phyloP scores from a whole-genome alignment of 2,888 invertebrate species.

The Pollenia griseotomentosa region DNA sequence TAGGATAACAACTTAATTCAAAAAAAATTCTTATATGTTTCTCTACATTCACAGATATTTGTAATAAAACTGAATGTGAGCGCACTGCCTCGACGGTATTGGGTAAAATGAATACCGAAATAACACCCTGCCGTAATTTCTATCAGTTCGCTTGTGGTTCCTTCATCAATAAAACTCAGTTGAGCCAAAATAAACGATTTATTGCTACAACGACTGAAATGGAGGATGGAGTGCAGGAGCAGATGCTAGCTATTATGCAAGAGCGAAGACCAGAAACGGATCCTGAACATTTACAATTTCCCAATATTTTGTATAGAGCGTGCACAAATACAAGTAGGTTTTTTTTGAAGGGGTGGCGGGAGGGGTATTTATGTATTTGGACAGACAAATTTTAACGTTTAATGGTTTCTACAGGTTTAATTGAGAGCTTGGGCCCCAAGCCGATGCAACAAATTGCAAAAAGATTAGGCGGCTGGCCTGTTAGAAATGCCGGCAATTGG shows the following conservation, averaged over 20 bases:
- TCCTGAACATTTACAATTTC: slow-evolving; percentile 83
- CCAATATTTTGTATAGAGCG: slow-evolving; percentile 84
- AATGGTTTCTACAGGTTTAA: slow-evolving; percentile 83
- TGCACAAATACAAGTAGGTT: slow-evolving; percentile 84
- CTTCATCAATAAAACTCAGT: slow-evolving; percentile 88
- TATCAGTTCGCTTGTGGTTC: slow-evolving; percentile 91
- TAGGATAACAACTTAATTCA: too few species aligned
- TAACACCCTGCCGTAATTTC: slow-evolving; percentile 91
- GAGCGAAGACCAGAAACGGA: slow-evolving; percentile 81
- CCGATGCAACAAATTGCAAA: slow-evolving; percentile 90
- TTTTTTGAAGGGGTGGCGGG: background rate
- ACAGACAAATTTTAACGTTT: background rate
- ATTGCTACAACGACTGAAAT: slow-evolving; percentile 83
- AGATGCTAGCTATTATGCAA: slow-evolving; percentile 82
- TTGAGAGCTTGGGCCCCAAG: slow-evolving; percentile 90
- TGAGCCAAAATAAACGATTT: slow-evolving; percentile 88
- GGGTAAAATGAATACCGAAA: slow-evolving; percentile 87
- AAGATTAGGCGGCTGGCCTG: slow-evolving; percentile 96
- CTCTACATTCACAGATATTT: slow-evolving; percentile 84
- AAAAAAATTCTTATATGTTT: too few species aligned
- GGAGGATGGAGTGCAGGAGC: slow-evolving; percentile 83
- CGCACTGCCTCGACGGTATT: slow-evolving; percentile 89
- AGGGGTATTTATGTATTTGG: background rate
- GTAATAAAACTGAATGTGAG: slow-evolving; percentile 91
- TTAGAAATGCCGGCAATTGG: slow-evolving; percentile 90